Base-by-base conservation (phyloP, 2,113 vertebrate species). In the Oreochromis tanganicae region DNA sequence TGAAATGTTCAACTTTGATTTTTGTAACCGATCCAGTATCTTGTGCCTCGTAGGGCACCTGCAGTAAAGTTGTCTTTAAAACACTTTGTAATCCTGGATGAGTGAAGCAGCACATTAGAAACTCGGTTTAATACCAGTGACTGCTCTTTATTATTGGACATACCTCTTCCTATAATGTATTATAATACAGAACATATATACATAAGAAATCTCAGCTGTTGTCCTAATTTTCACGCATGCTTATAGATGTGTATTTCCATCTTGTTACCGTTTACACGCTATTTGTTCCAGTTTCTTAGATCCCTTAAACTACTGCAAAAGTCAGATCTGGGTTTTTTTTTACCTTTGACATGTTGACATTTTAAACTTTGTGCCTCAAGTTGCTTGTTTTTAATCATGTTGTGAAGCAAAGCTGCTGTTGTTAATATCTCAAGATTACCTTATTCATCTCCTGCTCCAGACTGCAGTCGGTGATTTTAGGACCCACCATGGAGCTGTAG, bases 361-460 rank as follows among this genome's bases (percentile, higher is more conserved):
- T 29, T 59, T 27, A 6, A 19, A 68, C 6, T 41, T 24, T 24
- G 32, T 19, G 9, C 61, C 7, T 66, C 5, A 82, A 63, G 27
- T 48, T 6, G 8, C 29, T 63, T 66, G 27, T 48, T 50, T 34
- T 80, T 38, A 38, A 50, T 52, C 19, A 14, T 10, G 5, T 29
- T 75, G 21, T 78, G 71, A 29, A 75, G 71, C 2, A 78, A 78
- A 78, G 24, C 71, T 78, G 43, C 19, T 48, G 46, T 32, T 78
- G 17, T 50, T 78, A 50, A 78, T 32, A 78, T 32, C 16, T 50
- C 27, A 52, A 32, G 16, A 7, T 36, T 86, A 97, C 96, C 96
- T 96, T 96, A 54, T 95, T 97, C 96, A 97, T 97, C 90, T 97
- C 96, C 57, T 95, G 85, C 38, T 97, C 96, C 84, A 95, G 86